A percentile compares a stretch with the other conserved stretches of the same genome.
Conservation (phyloP, 1,140 invertebrate genomes). For the Drosophila gunungcola region DNA sequence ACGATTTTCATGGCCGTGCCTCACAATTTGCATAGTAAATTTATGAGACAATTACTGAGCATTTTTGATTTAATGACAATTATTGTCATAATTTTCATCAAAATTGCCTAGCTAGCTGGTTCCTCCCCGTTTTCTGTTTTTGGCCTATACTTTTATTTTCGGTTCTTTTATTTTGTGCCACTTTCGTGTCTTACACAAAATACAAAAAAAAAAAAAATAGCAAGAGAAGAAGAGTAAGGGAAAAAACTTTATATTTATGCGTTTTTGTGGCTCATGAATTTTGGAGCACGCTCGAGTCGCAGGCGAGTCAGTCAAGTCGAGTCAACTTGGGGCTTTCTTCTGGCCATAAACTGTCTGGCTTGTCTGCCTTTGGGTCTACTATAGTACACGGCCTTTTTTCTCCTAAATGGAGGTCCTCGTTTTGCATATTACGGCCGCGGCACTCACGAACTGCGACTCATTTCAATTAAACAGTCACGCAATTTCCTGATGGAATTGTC, state of each 20-base stretch:
- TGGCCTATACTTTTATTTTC: slow-evolving; percentile 60
- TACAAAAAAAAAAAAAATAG: neutral
- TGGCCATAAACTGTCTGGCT: slow-evolving; percentile 54
- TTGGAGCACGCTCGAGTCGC: slow-evolving; percentile 63
- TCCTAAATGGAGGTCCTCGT: slow-evolving; percentile 33
- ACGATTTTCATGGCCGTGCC: slow-evolving; percentile 29
- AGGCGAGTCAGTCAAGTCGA: slow-evolving; percentile 59
- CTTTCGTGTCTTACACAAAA: slow-evolving; percentile 59
- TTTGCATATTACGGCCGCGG: slow-evolving; percentile 50
- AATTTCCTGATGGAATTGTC: slow-evolving; percentile 75
- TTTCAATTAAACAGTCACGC: slow-evolving; percentile 80
- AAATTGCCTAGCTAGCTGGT: slow-evolving; percentile 66
- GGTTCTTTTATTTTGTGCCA: slow-evolving; percentile 52
- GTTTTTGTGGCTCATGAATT: slow-evolving; percentile 81
- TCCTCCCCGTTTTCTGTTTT: slow-evolving; percentile 20
- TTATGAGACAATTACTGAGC: slow-evolving; percentile 83
- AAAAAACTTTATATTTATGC: slow-evolving; percentile 76
- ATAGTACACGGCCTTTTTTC: slow-evolving; percentile 17
- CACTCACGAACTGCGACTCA: slow-evolving; percentile 26
- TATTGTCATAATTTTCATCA: slow-evolving; percentile 84
- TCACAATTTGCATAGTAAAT: slow-evolving; percentile 83
- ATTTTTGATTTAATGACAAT: slow-evolving; percentile 84
- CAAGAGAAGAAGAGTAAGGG: slow-evolving; percentile 7
- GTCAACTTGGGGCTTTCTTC: slow-evolving; percentile 32
- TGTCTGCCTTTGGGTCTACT: slow-evolving; percentile 25